Percentiles rank a stretch among this genome's conserved stretches.
Evolutionary conservation across 2,113 vertebrate species (phyloP).

Genomic region (Noturus placidus): DNA sequence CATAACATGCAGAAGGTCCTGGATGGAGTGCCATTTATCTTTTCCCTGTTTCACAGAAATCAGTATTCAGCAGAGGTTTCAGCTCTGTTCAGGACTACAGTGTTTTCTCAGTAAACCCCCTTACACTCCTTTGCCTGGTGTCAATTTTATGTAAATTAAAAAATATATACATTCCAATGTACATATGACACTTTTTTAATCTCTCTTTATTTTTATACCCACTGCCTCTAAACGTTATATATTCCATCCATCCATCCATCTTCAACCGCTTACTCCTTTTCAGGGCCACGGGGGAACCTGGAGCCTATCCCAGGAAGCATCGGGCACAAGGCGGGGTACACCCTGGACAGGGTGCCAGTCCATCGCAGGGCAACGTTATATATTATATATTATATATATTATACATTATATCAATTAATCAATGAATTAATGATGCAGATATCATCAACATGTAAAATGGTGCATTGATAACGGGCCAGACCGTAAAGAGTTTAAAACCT

Average conservation of each 20-base stretch:
- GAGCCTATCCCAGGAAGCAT: too few species aligned
- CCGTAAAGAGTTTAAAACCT: neutral
- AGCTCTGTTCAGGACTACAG: neutral
- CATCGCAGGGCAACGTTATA: too few species aligned
- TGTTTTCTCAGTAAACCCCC: neutral
- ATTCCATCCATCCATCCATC: too few species aligned
- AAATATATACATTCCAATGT: neutral
- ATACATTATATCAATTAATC: too few species aligned
- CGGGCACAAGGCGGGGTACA: too few species aligned
- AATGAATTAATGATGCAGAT: neutral
- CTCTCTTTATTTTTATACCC: too few species aligned
- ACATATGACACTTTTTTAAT: neutral
- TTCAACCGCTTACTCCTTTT: too few species aligned
- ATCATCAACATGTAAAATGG: neutral
- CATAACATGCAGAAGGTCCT: constrained; percentile 31
- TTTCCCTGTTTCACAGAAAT: constrained; percentile 14
- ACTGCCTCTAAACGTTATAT: too few species aligned
- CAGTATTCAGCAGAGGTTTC: neutral
- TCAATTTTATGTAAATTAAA: neutral
- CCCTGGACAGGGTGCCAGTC: too few species aligned
- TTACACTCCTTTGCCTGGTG: neutral
- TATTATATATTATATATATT: too few species aligned
- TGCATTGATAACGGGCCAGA: neutral
- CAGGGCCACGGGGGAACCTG: too few species aligned
- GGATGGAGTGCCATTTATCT: constrained; percentile 36